These are phyloP conservation scores for Cotesia glomerata DNA, from an alignment of 1,140 invertebrate genomes.

Conservation along the genomic window DNA sequence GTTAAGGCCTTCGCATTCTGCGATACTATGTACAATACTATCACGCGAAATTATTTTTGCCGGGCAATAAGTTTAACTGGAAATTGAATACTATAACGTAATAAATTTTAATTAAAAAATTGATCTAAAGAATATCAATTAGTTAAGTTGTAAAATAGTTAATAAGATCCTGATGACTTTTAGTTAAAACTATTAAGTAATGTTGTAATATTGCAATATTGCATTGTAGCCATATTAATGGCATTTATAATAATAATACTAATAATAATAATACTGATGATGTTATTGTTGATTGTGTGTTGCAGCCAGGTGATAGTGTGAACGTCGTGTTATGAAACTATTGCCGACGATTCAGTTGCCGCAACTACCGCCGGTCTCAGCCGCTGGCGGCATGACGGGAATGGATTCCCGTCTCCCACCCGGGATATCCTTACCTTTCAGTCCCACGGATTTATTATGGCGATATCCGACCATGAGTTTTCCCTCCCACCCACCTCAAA, in stretches of 20 bases:
- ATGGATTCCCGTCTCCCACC: slow-evolving; percentile 69
- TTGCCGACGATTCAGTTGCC: slow-evolving; percentile 66
- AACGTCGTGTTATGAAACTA: slow-evolving; percentile 68
- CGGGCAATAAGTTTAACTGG: background rate
- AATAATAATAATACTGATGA: slow-evolving; percentile 3
- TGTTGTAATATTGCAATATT: background rate
- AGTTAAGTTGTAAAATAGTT: too few species aligned
- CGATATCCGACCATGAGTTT: slow-evolving; percentile 77
- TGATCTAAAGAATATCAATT: background rate
- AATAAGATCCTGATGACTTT: too few species aligned
- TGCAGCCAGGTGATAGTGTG: slow-evolving; percentile 34
- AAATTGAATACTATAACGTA: background rate
- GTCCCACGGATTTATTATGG: slow-evolving; percentile 79
- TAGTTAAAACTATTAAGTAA: too few species aligned
- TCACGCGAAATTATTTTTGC: background rate
- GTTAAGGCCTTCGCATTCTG: slow-evolving; percentile 16
- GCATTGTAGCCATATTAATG: slow-evolving; percentile 25
- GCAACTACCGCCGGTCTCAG: slow-evolving; percentile 68
- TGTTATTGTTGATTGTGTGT: slow-evolving; percentile 32
- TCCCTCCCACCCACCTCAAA: slow-evolving; percentile 69
- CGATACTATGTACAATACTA: slow-evolving; percentile 38
- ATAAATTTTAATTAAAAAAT: background rate
- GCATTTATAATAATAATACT: background rate
- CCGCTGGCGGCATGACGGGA: slow-evolving; percentile 63
- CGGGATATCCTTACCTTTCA: slow-evolving; percentile 72